phyloP scores from a whole-genome alignment of 2,888 invertebrate genomes.

The Diplolepis rosae region DNA sequence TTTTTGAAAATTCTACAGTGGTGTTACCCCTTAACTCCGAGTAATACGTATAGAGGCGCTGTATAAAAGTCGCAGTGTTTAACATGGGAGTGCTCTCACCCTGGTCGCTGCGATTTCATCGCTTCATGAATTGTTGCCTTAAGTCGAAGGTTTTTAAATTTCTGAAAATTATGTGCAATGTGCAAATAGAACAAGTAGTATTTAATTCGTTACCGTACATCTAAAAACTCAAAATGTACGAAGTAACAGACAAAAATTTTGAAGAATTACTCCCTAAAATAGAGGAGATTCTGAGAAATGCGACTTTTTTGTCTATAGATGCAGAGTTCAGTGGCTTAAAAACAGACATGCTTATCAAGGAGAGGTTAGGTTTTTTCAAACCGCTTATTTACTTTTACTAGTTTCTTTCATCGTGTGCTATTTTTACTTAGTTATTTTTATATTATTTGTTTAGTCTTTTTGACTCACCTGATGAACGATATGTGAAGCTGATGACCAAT shows the following conservation, averaged over 20 bases:
- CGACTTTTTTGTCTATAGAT: constrained; percentile 82
- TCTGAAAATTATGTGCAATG: not conserved
- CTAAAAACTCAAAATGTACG: constrained; percentile 75
- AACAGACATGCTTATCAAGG: constrained; percentile 73
- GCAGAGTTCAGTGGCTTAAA: constrained; percentile 82
- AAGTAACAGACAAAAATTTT: constrained; percentile 80
- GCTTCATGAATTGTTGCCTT: too few species aligned
- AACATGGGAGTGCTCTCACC: too few species aligned
- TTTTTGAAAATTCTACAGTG: too few species aligned
- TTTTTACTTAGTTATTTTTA: not conserved
- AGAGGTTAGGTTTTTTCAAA: constrained; percentile 74
- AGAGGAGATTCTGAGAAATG: constrained; percentile 75
- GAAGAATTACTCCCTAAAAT: constrained; percentile 76
- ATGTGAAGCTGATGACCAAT: constrained; percentile 75
- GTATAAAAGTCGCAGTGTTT: too few species aligned
- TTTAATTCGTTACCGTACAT: not conserved
- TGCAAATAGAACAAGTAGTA: not conserved
- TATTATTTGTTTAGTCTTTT: constrained; percentile 76
- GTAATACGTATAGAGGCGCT: too few species aligned
- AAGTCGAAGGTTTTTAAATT: too few species aligned
- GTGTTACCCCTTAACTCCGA: too few species aligned
- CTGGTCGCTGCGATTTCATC: too few species aligned
- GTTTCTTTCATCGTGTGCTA: not conserved
- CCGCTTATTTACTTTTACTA: constrained; percentile 9
- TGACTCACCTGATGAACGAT: constrained; percentile 76